Evolutionary conservation across 2,113 vertebrate species (phyloP).

Genomic region (Casuarius casuarius): DNA sequence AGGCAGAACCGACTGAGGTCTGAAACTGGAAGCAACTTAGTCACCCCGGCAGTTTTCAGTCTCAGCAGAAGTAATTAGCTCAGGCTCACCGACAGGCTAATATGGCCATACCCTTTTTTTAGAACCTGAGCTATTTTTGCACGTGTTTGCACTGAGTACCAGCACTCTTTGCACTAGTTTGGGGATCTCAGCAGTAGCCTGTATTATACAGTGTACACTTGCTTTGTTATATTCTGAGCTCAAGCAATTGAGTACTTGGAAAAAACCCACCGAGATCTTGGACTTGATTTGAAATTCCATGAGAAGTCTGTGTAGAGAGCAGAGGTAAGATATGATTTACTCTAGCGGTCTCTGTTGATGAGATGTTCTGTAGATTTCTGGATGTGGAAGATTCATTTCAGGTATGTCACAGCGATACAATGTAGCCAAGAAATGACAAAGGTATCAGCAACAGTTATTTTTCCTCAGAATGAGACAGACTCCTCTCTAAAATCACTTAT

Average conservation of each 20-base stretch:
- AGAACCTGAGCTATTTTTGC: not conserved
- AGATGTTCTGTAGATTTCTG: not conserved
- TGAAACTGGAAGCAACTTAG: not conserved
- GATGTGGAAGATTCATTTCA: not conserved
- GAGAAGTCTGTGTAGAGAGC: not conserved
- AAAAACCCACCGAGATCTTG: not conserved
- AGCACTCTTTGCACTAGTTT: not conserved
- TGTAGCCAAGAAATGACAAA: not conserved
- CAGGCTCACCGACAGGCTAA: not conserved
- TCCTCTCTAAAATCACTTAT: not conserved
- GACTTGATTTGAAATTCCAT: not conserved
- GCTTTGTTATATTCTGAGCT: not conserved
- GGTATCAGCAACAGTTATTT: not conserved
- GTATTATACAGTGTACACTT: rapidly evolving
- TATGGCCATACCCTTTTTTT: not conserved
- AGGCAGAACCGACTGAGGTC: not conserved
- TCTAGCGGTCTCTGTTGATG: not conserved
- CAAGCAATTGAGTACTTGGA: not conserved
- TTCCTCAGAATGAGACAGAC: not conserved
- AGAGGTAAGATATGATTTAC: not conserved
- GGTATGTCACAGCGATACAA: not conserved
- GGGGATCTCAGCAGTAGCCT: not conserved
- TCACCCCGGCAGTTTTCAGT: not conserved
- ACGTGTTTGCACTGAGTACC: not conserved
- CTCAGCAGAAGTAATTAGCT: not conserved